Conservation (phyloP, 2,888 invertebrate genomes). For the Leucophora obtusa region DNA sequence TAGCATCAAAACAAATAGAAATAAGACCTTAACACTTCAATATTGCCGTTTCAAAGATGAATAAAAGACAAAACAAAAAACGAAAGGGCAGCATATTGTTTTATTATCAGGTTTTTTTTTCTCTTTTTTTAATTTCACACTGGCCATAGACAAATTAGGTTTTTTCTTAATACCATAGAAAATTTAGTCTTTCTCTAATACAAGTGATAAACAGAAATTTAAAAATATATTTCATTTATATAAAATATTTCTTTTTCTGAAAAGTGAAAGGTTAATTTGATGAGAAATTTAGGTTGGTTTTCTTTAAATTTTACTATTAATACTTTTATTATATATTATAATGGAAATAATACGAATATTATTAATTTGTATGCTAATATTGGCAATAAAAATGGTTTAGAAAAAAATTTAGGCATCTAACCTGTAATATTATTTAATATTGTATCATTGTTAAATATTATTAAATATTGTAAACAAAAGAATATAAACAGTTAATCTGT, state of each 20-base stretch:
- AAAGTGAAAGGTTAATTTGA: background rate
- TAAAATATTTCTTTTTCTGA: background rate
- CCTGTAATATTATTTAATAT: no score
- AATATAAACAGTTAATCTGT: no score
- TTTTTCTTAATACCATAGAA: background rate
- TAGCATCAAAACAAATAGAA: background rate
- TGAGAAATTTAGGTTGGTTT: background rate
- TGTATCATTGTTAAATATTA: no score
- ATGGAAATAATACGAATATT: background rate
- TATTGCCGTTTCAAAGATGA: background rate
- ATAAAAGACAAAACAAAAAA: background rate
- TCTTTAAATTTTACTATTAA: background rate
- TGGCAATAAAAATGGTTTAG: no score
- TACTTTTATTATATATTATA: background rate
- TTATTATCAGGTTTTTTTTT: background rate
- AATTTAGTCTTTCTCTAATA: no score
- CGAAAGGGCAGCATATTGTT: background rate
- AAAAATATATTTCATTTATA: background rate
- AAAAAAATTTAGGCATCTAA: no score
- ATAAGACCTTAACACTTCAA: background rate
- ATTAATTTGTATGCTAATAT: slow-evolving; percentile 1
- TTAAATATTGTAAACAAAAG: no score
- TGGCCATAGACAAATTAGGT: background rate
- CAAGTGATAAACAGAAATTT: background rate
- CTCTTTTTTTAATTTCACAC: slow-evolving; percentile 3